Conservation (phyloP, 2,888 invertebrate species). For the Andrena trimmerana region DNA sequence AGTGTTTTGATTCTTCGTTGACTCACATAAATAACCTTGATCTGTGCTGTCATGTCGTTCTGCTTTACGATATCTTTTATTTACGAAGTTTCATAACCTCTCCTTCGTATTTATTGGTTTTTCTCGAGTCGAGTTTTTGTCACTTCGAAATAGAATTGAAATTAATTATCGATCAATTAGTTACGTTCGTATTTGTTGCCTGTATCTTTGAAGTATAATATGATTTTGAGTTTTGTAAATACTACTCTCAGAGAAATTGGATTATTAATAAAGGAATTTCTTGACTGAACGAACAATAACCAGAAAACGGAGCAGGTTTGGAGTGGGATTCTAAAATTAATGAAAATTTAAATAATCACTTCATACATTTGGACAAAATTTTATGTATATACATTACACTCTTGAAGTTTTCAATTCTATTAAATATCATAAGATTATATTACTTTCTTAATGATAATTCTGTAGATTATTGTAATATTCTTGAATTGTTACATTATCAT, state of each 20-base stretch:
- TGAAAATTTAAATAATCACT: conserved; percentile 6
- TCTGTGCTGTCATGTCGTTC: conserved; percentile 21
- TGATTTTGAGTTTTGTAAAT: conserved; percentile 32
- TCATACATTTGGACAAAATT: not conserved
- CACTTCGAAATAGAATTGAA: not conserved
- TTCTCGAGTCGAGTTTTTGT: conserved; percentile 11
- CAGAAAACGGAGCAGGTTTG: not conserved
- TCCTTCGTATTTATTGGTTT: conserved; percentile 5
- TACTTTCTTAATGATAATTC: not conserved
- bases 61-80: conserved; percentile 41
- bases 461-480: not conserved
- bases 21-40: conserved; percentile 29
- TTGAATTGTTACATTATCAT: not conserved
- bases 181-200: conserved; percentile 34
- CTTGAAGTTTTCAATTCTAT: not conserved
- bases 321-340: not conserved
- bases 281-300: not conserved
- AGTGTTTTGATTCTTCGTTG: conserved; percentile 30
- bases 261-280: not conserved
- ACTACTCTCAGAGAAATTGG: not conserved
- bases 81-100: conserved; percentile 60
- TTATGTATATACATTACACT: not conserved
- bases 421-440: not conserved
- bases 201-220: conserved; percentile 35
- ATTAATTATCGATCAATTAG: conserved; percentile 1